These are phyloP conservation scores for Amorpha juglandis DNA, from an alignment of 2,888 invertebrate genomes.

Conservation along the genomic window DNA sequence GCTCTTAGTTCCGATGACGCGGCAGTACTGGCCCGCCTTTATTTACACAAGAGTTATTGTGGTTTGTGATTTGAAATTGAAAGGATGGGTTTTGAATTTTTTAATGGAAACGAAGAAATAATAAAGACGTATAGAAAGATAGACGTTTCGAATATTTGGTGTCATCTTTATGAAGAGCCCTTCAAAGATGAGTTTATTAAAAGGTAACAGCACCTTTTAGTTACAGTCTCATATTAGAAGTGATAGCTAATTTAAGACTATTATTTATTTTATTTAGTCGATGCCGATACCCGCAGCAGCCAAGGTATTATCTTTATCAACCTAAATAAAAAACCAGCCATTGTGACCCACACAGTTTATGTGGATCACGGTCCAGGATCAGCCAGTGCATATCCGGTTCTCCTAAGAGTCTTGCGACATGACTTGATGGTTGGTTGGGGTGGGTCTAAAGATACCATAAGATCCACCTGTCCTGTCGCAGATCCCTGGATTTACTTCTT, in stretches of 20 bases:
- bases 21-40: slow-evolving; percentile 42
- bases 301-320: too few relatives aligned
- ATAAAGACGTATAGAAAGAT: slow-evolving; percentile 1
- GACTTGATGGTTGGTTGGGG: too few relatives aligned
- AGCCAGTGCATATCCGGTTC: too few relatives aligned
- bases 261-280: too few relatives aligned
- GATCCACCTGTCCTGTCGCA: too few relatives aligned
- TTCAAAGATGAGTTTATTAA: not conserved
- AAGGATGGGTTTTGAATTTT: slow-evolving; percentile 22
- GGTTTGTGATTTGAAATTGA: slow-evolving; percentile 34
- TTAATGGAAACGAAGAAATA: slow-evolving; percentile 18
- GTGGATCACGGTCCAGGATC: too few relatives aligned
- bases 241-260: not conserved
- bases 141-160: slow-evolving; percentile 6
- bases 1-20: slow-evolving; percentile 74
- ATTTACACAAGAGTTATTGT: slow-evolving; percentile 28
- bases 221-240: not conserved
- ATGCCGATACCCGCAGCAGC: too few relatives aligned
- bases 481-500: too few relatives aligned
- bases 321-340: too few relatives aligned
- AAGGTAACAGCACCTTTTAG: not conserved
- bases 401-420: too few relatives aligned
- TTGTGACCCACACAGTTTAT: too few relatives aligned
- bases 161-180: not conserved
- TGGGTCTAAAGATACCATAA: too few relatives aligned